A percentile compares a stretch with the other conserved stretches of the same genome.
Conservation (phyloP, 1,140 invertebrate species). For the Eufriesea mexicana region DNA sequence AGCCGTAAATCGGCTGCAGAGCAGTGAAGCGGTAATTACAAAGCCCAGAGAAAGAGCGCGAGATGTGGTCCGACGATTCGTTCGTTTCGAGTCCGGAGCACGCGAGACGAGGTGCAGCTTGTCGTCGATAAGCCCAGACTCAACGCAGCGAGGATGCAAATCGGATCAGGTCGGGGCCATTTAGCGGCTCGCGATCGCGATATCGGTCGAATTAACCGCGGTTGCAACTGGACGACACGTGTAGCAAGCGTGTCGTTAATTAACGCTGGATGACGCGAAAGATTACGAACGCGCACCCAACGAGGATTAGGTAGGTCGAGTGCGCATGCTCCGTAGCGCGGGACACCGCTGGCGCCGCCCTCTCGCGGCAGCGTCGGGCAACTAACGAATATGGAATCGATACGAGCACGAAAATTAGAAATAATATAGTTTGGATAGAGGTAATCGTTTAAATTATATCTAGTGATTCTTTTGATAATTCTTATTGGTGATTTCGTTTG, state of each 20-base stretch:
- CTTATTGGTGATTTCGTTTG: too few relatives aligned
- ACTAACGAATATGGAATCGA: not conserved
- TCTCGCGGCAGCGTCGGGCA: not conserved
- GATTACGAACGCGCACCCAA: not conserved
- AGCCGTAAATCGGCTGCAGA: not conserved
- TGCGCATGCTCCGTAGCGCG: not conserved
- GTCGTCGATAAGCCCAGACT: not conserved
- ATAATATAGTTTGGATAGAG: too few relatives aligned
- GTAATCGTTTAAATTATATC: too few relatives aligned
- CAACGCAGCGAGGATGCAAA: slow-evolving; percentile 24
- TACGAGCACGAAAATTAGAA: too few relatives aligned
- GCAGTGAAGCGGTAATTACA: not conserved
- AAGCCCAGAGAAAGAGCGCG: not conserved
- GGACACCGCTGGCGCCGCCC: not conserved
- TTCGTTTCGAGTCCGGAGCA: not conserved
- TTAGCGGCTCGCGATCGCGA: slow-evolving; percentile 20
- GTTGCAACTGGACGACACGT: slow-evolving; percentile 20
- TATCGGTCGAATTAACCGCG: slow-evolving; percentile 1
- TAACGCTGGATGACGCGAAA: slow-evolving; percentile 18
- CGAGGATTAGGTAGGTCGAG: slow-evolving; percentile 11
- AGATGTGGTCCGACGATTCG: not conserved
- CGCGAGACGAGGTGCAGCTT: not conserved
- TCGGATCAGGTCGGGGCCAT: not conserved
- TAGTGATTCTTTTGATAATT: too few relatives aligned
- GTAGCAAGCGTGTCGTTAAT: slow-evolving; percentile 41